Conservation (phyloP, 1,140 invertebrate species). For the Trichogramma pretiosum region DNA sequence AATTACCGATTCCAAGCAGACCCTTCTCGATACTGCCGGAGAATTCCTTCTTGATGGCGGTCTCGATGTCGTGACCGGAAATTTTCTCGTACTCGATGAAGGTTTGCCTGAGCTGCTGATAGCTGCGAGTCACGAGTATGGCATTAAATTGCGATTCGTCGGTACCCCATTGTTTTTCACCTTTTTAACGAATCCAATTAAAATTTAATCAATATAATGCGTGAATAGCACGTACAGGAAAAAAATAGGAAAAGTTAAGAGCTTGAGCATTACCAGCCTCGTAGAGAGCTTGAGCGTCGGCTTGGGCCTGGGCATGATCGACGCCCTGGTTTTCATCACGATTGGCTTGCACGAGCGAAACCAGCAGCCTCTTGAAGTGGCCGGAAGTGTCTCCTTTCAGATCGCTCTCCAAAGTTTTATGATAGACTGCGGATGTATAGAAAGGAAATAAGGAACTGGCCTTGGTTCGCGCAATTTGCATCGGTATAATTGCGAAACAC, state of each 20-base stretch:
- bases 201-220: too few relatives aligned
- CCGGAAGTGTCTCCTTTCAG: conserved; percentile 88
- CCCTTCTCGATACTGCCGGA: conserved; percentile 59
- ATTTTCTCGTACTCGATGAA: conserved; percentile 55
- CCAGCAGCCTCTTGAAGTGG: conserved; percentile 83
- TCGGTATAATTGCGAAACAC: too few relatives aligned
- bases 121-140: conserved; percentile 52
- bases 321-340: conserved; percentile 67
- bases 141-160: conserved; percentile 62
- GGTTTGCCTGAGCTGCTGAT: conserved; percentile 54
- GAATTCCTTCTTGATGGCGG: conserved; percentile 62
- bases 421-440: conserved; percentile 81
- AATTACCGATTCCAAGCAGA: conserved; percentile 55
- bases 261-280: conserved; percentile 47
- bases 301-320: conserved; percentile 41
- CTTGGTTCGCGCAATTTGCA: too few relatives aligned
- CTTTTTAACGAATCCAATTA: too few relatives aligned
- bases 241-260: too few relatives aligned
- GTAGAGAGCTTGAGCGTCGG: conserved; percentile 51
- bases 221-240: too few relatives aligned
- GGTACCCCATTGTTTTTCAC: conserved; percentile 55
- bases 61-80: conserved; percentile 58
- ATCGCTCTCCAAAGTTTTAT: conserved; percentile 75
- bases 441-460: too few relatives aligned
- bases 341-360: conserved; percentile 74